Percentiles rank a stretch among this genome's conserved stretches.
Evolutionary conservation across 2,888 invertebrate genomes (phyloP).

Genomic region (Ganaspis brasiliensis): DNA sequence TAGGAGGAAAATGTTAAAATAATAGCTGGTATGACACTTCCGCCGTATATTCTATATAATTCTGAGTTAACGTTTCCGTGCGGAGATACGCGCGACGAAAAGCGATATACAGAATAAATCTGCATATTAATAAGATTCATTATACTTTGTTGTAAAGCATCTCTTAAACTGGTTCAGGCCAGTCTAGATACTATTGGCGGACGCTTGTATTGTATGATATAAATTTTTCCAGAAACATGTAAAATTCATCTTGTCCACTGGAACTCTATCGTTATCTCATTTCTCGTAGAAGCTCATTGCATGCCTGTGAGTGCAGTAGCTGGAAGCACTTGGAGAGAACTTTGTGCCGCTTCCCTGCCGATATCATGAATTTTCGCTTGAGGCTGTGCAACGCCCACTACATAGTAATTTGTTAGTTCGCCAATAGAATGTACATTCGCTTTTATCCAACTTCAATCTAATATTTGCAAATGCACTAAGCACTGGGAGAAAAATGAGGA

Average conservation of each 20-base stretch:
- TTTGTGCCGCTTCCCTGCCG: slow-evolving; percentile 56
- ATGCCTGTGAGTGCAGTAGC: slow-evolving; percentile 61
- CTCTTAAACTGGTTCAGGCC: neutral
- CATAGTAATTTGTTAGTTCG: slow-evolving; percentile 66
- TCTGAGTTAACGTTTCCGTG: neutral
- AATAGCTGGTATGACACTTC: neutral
- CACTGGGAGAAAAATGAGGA: slow-evolving; percentile 62
- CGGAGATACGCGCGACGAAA: neutral
- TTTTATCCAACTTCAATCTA: slow-evolving; percentile 66
- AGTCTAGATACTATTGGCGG: neutral
- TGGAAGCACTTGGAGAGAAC: slow-evolving; percentile 57
- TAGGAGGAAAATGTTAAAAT: slow-evolving; percentile 12
- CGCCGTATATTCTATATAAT: neutral
- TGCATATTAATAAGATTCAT: slow-evolving; percentile 29
- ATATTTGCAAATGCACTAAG: slow-evolving; percentile 66
- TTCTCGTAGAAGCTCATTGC: slow-evolving; percentile 35
- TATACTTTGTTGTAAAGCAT: slow-evolving; percentile 17
- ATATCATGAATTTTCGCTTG: slow-evolving; percentile 59
- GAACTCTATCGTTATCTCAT: slow-evolving; percentile 19
- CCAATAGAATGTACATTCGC: slow-evolving; percentile 62
- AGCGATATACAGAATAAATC: slow-evolving; percentile 1
- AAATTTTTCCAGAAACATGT: neutral
- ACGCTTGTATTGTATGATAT: neutral
- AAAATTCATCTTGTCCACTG: slow-evolving; percentile 14
- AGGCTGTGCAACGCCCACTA: slow-evolving; percentile 59